These are phyloP conservation scores for Polyergus mexicanus DNA, from an alignment of 1,140 invertebrate genomes.

Conservation along the genomic window DNA sequence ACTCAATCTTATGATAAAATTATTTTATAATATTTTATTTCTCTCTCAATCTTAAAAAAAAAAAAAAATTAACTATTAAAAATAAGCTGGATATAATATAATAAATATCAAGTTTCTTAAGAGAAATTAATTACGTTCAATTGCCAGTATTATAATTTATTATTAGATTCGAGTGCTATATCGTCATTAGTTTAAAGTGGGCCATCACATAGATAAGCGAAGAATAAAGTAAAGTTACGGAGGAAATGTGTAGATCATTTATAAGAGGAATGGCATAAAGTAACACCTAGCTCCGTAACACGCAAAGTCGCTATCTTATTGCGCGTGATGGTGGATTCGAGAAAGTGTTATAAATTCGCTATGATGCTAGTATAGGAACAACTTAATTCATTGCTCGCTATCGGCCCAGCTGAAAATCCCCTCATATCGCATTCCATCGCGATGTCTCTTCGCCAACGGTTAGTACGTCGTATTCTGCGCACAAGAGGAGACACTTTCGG, in stretches of 20 bases:
- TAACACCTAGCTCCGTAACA: conserved; percentile 56
- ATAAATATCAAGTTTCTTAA: conserved; percentile 14
- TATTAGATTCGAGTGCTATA: conserved; percentile 10
- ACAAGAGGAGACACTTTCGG: conserved; percentile 14
- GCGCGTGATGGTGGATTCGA: conserved; percentile 35
- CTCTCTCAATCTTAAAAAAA: neutral
- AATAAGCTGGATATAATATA: neutral
- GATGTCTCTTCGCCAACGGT: conserved; percentile 28
- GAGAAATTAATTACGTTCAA: conserved; percentile 12
- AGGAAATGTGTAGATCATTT: conserved; percentile 42
- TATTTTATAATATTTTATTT: conserved; percentile 9
- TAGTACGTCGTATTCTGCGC: conserved; percentile 14
- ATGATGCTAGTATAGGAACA: conserved; percentile 46
- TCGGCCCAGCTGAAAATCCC: neutral
- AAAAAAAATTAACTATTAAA: neutral
- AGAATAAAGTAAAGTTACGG: conserved; percentile 45
- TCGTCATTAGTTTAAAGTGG: neutral
- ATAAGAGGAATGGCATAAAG: conserved; percentile 55
- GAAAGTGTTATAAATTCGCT: conserved; percentile 64
- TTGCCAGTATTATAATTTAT: too few relatives aligned
- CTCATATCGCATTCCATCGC: neutral
- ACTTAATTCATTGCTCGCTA: conserved; percentile 34
- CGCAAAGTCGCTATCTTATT: conserved; percentile 71
- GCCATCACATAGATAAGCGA: neutral
- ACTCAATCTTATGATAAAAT: neutral